These are phyloP conservation scores for Aphrophora alni DNA, from an alignment of 2,888 invertebrate species.

Conservation along the genomic window DNA sequence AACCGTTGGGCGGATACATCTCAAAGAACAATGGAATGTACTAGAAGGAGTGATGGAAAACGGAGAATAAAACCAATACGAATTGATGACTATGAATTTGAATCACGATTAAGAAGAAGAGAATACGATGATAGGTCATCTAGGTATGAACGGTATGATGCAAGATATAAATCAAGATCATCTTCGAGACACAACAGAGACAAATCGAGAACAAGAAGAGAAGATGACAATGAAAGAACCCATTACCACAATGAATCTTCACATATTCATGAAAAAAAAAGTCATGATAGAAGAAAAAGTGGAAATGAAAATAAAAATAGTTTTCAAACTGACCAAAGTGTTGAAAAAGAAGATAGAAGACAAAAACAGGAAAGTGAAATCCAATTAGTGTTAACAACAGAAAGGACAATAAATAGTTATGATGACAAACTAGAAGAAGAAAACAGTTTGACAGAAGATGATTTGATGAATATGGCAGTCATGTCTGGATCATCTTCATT, in stretches of 20 bases:
- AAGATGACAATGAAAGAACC: not conserved
- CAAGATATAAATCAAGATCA: not conserved
- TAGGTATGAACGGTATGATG: not conserved
- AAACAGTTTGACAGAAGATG: not conserved
- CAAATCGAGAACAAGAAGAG: not conserved
- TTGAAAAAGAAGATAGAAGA: not conserved
- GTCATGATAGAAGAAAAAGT: not conserved
- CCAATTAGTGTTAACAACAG: not conserved
- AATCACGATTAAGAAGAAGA: not conserved
- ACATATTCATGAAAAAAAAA: not conserved
- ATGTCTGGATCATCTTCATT: not conserved
- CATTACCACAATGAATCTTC: not conserved
- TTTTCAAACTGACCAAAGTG: not conserved
- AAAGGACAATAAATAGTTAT: not conserved
- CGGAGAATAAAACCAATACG: conserved; percentile 26
- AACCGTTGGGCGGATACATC: not conserved
- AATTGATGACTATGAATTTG: conserved; percentile 25
- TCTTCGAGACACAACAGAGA: not conserved
- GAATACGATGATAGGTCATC: not conserved
- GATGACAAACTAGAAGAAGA: not conserved
- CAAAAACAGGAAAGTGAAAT: not conserved
- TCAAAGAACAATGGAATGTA: not conserved
- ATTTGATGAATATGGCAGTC: not conserved
- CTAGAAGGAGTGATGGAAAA: conserved; percentile 10
- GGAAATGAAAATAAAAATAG: not conserved